Base-by-base conservation (phyloP, 2,113 vertebrate species). In the Dipodomys merriami region DNA sequence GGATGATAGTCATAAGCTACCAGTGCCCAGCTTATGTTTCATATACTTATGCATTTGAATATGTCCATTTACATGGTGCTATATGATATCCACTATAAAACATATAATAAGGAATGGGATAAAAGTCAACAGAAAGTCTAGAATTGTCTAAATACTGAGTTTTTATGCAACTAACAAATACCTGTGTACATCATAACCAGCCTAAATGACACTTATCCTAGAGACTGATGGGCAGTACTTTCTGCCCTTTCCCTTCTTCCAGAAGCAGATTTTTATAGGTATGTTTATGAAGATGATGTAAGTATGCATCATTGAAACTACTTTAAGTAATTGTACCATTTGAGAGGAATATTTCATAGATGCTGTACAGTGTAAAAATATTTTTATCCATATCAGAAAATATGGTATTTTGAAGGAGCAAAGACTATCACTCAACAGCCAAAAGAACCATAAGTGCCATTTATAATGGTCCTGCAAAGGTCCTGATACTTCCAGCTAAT, bases 351-450 rank as follows among this genome's bases (percentile, higher is more conserved):
- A 39, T 57, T 72, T 94, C n/a, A 86, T 72, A 78, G 29, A 77
- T 67, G 86, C 53, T 79, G n/a, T 35, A 88, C 69, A 88, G n/a
- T 22, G 2, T 85, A 74, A 9, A 72, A 49, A 83, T 44, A 85
- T 33, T 93, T 39, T 91, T 33, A 87, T 44, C 83, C 39, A 91
- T 10, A 64, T 9, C 60, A 91, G 65, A 82, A 95, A 94, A 76
- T 77, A 1, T 7, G 33, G 30, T 67, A 44, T 39, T 82, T 86
- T 69, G 78, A 93, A 90, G 69, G 87, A 91, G 44, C 33, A 80
- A 83, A 68, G 46, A 67, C n/a, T 44, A 65, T 18, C 30, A 71
- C 15, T 67, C 73, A 95, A 29, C 0, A 78, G 29, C 7, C 22
- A 49, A 90, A 79, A 81, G 39, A 39, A 86, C 39, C 62, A 62